phyloP scores from a whole-genome alignment of 2,888 invertebrate species.

The Metacarcinus magister region DNA sequence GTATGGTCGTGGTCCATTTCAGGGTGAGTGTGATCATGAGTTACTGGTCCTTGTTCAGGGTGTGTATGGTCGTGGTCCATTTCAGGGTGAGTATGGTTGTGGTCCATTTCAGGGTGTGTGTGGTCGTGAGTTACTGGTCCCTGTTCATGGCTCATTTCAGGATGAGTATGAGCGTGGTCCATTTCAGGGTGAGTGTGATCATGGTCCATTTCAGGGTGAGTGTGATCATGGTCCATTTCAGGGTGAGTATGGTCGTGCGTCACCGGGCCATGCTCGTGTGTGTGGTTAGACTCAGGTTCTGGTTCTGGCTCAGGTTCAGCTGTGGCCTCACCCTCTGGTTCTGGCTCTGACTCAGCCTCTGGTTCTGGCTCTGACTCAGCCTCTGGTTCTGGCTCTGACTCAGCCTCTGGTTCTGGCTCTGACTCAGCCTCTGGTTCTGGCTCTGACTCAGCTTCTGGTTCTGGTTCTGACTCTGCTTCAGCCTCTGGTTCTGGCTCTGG shows the following conservation, averaged over 20 bases:
- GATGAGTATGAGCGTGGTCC: slow-evolving; percentile 9
- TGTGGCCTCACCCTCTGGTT: neutral
- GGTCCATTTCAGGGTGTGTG: neutral
- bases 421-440: slow-evolving; percentile 17
- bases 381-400: slow-evolving; percentile 47
- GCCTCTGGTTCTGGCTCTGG: slow-evolving; percentile 58
- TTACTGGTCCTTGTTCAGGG: neutral
- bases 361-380: slow-evolving; percentile 6
- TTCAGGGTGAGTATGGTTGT: slow-evolving; percentile 9
- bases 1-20: neutral
- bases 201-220: neutral
- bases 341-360: neutral
- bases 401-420: neutral
- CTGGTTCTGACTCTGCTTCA: slow-evolving; percentile 50
- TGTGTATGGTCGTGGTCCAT: neutral
- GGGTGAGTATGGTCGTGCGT: neutral
- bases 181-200: slow-evolving; percentile 1
- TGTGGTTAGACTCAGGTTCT: slow-evolving; percentile 18
- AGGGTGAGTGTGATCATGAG: neutral
- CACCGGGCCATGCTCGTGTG: neutral
- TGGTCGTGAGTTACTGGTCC: neutral
- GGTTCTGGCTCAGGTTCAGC: slow-evolving; percentile 5
- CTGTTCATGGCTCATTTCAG: slow-evolving; percentile 1
- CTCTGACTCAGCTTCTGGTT: neutral
- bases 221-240: slow-evolving; percentile 27